phyloP scores from a whole-genome alignment of 2,888 invertebrate species.

The Pycnomerus fuliginosus region DNA sequence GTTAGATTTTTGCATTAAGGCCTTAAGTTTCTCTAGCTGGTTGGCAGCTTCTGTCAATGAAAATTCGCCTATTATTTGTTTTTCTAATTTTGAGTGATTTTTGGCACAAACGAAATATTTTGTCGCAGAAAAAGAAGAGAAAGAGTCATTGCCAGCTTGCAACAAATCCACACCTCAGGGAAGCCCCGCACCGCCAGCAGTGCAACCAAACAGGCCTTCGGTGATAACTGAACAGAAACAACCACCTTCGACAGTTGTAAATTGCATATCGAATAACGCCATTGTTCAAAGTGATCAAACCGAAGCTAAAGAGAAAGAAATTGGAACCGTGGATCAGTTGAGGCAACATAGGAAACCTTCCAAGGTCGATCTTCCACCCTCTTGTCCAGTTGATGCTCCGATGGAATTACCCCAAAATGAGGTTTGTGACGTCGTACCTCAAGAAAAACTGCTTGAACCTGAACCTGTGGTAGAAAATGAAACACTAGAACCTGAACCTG shows the following conservation, averaged over 20 bases:
- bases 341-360: slow-evolving; percentile 39
- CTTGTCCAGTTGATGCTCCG: too few species aligned
- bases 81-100: too few species aligned
- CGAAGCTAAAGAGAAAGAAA: slow-evolving; percentile 16
- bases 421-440: too few species aligned
- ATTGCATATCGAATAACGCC: slow-evolving; percentile 33
- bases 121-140: too few species aligned
- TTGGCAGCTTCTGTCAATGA: too few species aligned
- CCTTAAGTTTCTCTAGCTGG: too few species aligned
- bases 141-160: slow-evolving; percentile 28
- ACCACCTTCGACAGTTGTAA: slow-evolving; percentile 20
- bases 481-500: neutral
- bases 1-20: too few species aligned
- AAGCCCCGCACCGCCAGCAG: slow-evolving; percentile 38
- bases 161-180: slow-evolving; percentile 40
- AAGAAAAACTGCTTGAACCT: too few species aligned
- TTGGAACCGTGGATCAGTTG: slow-evolving; percentile 41
- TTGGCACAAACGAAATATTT: too few species aligned
- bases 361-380: too few species aligned
- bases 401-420: too few species aligned
- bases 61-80: too few species aligned
- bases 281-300: slow-evolving; percentile 15
- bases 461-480: neutral
- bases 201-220: slow-evolving; percentile 38
- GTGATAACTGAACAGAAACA: slow-evolving; percentile 46